These are phyloP conservation scores for Muscidifurax raptorellus DNA, from an alignment of 1,140 invertebrate species.

Conservation along the genomic window DNA sequence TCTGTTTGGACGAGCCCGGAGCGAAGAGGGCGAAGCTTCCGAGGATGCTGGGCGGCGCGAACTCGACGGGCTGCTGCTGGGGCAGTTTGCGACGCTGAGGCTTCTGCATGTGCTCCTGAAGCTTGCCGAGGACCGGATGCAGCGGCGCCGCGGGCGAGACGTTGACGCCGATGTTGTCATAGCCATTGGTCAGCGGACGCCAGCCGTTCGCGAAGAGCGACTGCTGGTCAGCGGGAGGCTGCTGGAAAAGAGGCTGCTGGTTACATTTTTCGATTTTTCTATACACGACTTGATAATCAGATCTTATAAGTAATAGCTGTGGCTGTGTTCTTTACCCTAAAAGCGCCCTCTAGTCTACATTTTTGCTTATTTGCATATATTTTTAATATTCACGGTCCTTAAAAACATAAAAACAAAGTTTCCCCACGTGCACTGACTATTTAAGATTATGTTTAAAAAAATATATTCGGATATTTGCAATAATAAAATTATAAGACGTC, in stretches of 20 bases:
- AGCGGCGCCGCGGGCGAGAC: constrained; percentile 59
- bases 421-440: too few relatives aligned
- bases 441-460: too few relatives aligned
- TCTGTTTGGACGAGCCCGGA: constrained; percentile 64
- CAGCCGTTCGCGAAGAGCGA: constrained; percentile 70
- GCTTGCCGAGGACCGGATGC: constrained; percentile 67
- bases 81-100: constrained; percentile 60
- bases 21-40: constrained; percentile 73
- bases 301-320: too few relatives aligned
- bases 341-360: too few relatives aligned
- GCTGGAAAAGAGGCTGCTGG: background rate
- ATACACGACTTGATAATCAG: too few relatives aligned
- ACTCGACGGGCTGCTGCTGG: constrained; percentile 61
- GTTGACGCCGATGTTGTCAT: constrained; percentile 66
- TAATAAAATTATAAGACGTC: too few relatives aligned
- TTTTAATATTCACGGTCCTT: too few relatives aligned
- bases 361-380: too few relatives aligned
- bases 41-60: constrained; percentile 71
- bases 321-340: too few relatives aligned
- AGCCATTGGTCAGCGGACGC: constrained; percentile 66
- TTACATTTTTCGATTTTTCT: too few relatives aligned
- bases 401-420: too few relatives aligned
- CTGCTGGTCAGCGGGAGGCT: constrained; percentile 55
- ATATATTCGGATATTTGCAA: too few relatives aligned
- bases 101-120: constrained; percentile 69